Evolutionary conservation across 1,140 invertebrate genomes (phyloP), one percentile per base, ranked within the genome.

Genomic region (Pseudomyrmex gracilis): DNA sequence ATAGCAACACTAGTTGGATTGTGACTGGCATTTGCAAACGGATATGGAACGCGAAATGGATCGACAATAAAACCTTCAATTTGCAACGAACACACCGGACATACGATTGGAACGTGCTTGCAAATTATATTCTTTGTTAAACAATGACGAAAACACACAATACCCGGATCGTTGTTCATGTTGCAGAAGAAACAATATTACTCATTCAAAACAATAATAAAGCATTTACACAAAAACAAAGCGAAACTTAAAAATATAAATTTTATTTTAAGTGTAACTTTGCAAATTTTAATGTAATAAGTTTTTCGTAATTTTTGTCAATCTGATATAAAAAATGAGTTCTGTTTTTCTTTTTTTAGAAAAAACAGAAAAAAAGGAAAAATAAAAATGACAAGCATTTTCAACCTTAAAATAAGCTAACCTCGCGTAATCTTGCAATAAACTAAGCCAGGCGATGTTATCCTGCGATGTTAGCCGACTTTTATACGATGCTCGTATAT

Each of bases 101-200:
- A 94, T 20, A 47, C 63, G 58, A 73, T 51, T n/a, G 92, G 93
- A 34, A 94, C 74, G 9, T 67, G 80, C 88, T 87, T 91, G 63
- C 93, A 94, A 85, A 94, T 93, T 63, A 94, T 87, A 15, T 87
- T 90, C 67, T 87, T 86, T 0, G 89, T 17, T 13, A 49, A 80
- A 43, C 93, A 93, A 67, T 94, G 94, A 78, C 92, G 92, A 51
- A 94, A 94, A 73, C 93, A 94, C 53, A 93, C 85, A 63, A 94
- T 90, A 66, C 85, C 68, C 8, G 86, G 67, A 17, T 89, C 70
- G 20, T 53, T 47, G 63, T 73, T 84, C 83, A 89, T 90, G 49
- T 20, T 76, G 47, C 45, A 24, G 20, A 34, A 34, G 12, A 4
- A 61, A 61, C 20, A 61, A 61, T 13, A 45, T 45, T 13, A 2